These are phyloP conservation scores for Notolabrus celidotus DNA, from an alignment of 2,797 vertebrate genomes.

Conservation along the genomic window DNA sequence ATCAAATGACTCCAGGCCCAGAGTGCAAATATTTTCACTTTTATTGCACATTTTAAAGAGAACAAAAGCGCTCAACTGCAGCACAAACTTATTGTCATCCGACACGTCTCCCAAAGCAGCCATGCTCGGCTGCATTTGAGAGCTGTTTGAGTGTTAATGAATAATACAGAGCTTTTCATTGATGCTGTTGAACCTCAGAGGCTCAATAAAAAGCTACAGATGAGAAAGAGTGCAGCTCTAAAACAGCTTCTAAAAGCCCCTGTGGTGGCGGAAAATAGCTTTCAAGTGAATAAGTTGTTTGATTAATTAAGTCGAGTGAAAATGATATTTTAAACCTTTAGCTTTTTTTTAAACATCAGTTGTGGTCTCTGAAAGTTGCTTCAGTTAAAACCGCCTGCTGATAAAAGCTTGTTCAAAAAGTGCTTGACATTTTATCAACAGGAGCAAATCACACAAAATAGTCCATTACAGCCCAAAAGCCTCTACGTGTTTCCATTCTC, in stretches of 20 bases:
- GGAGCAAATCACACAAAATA: constrained; percentile 17
- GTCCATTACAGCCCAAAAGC: constrained; percentile 6
- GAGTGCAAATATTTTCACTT: neutral
- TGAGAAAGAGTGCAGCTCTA: constrained; percentile 15
- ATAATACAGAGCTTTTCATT: constrained; percentile 41
- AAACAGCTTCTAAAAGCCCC: constrained; percentile 32
- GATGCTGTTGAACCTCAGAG: constrained; percentile 15
- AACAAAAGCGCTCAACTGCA: neutral
- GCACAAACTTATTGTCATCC: constrained; percentile 22
- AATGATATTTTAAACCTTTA: constrained; percentile 26
- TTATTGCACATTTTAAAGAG: neutral
- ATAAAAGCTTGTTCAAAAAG: constrained; percentile 41
- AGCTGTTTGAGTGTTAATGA: constrained; percentile 49
- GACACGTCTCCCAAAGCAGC: constrained; percentile 15
- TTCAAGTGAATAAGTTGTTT: constrained; percentile 33
- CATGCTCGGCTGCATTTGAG: constrained; percentile 24
- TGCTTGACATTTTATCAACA: constrained; percentile 49
- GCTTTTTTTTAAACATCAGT: neutral
- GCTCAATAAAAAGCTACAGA: constrained; percentile 35
- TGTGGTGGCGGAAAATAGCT: constrained; percentile 32
- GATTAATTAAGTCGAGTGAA: constrained; percentile 24
- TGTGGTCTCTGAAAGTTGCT: constrained; percentile 14
- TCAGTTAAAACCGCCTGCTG: constrained; percentile 3
- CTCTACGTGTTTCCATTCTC: neutral
- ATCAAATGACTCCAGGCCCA: neutral